Base-by-base conservation (phyloP, 1,140 invertebrate species). In the Bombyx mandarina region DNA sequence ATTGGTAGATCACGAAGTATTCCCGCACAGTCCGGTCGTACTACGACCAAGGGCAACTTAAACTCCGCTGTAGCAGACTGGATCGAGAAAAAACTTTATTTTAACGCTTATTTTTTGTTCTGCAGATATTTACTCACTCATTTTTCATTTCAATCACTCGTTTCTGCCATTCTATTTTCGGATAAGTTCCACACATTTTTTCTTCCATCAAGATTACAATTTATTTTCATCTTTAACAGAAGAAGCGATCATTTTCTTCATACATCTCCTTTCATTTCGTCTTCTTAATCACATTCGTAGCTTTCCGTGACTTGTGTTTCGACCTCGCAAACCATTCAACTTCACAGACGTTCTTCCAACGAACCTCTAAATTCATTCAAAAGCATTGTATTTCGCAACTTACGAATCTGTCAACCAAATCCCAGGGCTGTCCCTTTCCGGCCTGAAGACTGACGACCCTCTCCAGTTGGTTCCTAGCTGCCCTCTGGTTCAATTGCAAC, bases 21-120 rank as follows among this genome's bases (percentile, higher is more conserved):
- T 6, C 90, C 91, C 6, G 89, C 89, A 62, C 89, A 90, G 79
- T 93, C 91, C 10, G 91, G 91, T 45, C 91, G 84, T 0, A 94
- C 92, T 12, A 89, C 79, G 1, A 92, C 73, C 53, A 94, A 66
- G 0, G 93, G 93, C 8, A 93, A 71, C 65, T 91, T 91, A 73
- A 92, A 93, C 58, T 91, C 82, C 26, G 89, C 91, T 62, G 89
- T 88, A 1, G 90, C 88, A 26, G 92, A 79, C 92, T 94, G 65
- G 22, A 56, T n/a, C 35, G n/a, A 49, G 43, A 5, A 35, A 35
- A 35, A 35, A 1, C 4, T 35, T 35, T 3, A 35, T 35, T 35
- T 35, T 35, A 3, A 35, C 26, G 26, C 2, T 35, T 35, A 35
- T 35, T 35, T 35, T 5, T 35, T 35, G 4, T 3, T 35, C 26